A percentile compares a stretch with the other conserved stretches of the same genome.
phyloP scores from a whole-genome alignment of 2,888 invertebrate genomes.

The Aricia artaxerxes region DNA sequence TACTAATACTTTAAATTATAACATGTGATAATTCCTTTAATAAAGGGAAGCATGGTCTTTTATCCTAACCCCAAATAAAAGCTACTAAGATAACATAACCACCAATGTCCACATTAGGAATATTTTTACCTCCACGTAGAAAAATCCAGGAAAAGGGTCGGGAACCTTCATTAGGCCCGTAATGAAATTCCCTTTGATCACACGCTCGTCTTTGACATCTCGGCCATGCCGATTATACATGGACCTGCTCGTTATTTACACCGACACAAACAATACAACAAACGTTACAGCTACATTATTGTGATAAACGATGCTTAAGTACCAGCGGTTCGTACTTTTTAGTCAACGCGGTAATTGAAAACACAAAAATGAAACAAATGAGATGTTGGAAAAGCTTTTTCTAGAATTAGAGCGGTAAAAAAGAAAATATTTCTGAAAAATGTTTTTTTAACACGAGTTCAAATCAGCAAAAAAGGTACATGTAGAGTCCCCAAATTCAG shows the following conservation, averaged over 20 bases:
- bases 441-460: too few relatives aligned
- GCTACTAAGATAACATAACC: background rate
- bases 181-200: conserved; percentile 25
- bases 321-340: background rate
- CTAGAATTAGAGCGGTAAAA: too few relatives aligned
- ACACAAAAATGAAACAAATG: too few relatives aligned
- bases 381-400: too few relatives aligned
- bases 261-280: background rate
- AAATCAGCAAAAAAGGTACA: too few relatives aligned
- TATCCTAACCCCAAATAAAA: background rate
- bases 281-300: too few relatives aligned
- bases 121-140: conserved; percentile 15
- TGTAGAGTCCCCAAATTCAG: too few relatives aligned
- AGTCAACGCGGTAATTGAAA: too few relatives aligned
- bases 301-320: background rate
- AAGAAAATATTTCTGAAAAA: too few relatives aligned
- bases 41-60: background rate
- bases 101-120: background rate
- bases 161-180: conserved; percentile 2
- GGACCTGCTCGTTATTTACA: background rate
- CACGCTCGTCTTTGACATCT: conserved; percentile 17
- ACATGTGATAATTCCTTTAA: background rate
- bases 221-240: conserved; percentile 1
- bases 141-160: conserved; percentile 13
- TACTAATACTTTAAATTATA: too few relatives aligned